These are phyloP conservation scores for Tenualosa thibaudeaui DNA, from an alignment of 2,797 vertebrate species.

Conservation along the genomic window DNA sequence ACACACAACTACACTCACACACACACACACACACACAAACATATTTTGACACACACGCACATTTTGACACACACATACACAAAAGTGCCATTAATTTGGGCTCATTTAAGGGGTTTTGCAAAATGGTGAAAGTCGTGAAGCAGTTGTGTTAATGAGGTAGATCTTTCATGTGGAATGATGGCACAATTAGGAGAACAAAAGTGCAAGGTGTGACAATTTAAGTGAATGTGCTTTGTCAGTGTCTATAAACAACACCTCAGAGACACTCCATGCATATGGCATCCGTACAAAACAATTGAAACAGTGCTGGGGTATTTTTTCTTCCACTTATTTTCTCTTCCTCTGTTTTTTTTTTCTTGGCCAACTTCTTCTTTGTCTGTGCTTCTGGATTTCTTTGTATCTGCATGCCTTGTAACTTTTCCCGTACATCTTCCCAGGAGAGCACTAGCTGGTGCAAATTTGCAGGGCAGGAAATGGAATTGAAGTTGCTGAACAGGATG, in stretches of 20 bases:
- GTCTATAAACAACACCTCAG: conserved; percentile 77
- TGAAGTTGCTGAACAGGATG: conserved; percentile 64
- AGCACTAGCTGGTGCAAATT: conserved; percentile 32
- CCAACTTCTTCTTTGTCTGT: conserved; percentile 41
- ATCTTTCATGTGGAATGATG: conserved; percentile 82
- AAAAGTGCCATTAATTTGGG: conserved; percentile 75
- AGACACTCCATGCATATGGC: conserved; percentile 69
- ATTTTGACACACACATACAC: conserved; percentile 32
- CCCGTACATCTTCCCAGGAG: conserved; percentile 26
- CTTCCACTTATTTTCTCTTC: not conserved
- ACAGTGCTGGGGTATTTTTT: not conserved
- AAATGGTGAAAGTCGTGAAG: conserved; percentile 76
- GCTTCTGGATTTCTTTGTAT: conserved; percentile 58
- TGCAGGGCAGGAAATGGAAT: conserved; percentile 62
- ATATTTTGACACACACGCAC: not conserved
- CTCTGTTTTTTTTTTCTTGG: not conserved
- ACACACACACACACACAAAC: not conserved
- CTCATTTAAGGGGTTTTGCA: conserved; percentile 77
- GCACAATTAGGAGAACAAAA: conserved; percentile 85
- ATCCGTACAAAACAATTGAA: conserved; percentile 59
- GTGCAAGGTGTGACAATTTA: conserved; percentile 86
- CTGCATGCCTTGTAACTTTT: conserved; percentile 53
- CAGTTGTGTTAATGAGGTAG: conserved; percentile 80
- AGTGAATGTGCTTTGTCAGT: conserved; percentile 82
- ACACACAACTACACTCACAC: not conserved